Percentiles rank a stretch among this genome's conserved stretches.
Evolutionary conservation across 2,888 invertebrate species (phyloP).

Genomic region (Caradrina kadenii): DNA sequence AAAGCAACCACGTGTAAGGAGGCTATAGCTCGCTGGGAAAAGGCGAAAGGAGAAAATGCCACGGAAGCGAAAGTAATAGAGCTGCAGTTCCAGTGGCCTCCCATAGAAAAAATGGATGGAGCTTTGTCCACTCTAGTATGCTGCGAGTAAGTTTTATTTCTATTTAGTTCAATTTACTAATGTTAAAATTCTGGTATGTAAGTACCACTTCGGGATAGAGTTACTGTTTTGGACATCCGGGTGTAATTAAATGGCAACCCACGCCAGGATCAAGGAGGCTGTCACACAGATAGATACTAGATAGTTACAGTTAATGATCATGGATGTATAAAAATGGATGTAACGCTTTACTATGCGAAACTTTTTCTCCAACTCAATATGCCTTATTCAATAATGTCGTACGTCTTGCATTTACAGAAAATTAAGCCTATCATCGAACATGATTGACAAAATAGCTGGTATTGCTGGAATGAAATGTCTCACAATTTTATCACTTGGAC

Average conservation of each 20-base stretch:
- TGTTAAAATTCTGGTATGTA: not conserved
- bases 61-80: conserved; percentile 94
- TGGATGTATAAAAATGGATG: too few relatives aligned
- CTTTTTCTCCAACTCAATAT: not conserved
- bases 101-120: conserved; percentile 98
- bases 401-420: conserved; percentile 90
- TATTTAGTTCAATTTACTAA: not conserved
- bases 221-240: not conserved
- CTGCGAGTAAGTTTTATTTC: conserved; percentile 89
- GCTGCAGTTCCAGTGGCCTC: conserved; percentile 97
- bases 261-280: too few relatives aligned
- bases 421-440: conserved; percentile 97
- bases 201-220: not conserved
- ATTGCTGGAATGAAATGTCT: conserved; percentile 95
- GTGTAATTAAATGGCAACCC: not conserved
- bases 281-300: too few relatives aligned
- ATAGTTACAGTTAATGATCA: too few relatives aligned
- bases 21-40: conserved; percentile 96
- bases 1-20: conserved; percentile 83
- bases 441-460: conserved; percentile 98
- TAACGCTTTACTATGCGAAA: not conserved
- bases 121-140: conserved; percentile 94
- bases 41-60: conserved; percentile 91
- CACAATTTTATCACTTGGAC: conserved; percentile 95
- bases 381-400: not conserved